Evolutionary conservation across 2,113 vertebrate species (phyloP).

Genomic region (Thomomys bottae): DNA sequence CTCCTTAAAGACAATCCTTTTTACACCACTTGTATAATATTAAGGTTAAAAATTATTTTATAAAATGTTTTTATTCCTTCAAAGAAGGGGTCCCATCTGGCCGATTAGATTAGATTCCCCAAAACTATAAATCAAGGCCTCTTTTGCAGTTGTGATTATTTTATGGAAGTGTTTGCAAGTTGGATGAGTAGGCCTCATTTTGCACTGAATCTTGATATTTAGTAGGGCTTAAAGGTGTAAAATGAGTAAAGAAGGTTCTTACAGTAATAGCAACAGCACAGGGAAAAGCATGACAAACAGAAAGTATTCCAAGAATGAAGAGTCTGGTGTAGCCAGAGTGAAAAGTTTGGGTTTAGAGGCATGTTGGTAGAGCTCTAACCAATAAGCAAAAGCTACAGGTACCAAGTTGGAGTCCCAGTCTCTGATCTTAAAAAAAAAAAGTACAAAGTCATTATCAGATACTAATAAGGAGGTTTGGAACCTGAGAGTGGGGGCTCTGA

Average conservation of each 20-base stretch:
- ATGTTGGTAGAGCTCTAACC: no score
- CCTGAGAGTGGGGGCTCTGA: not conserved
- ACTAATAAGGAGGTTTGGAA: not conserved
- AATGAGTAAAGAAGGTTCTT: not conserved
- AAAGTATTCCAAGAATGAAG: no score
- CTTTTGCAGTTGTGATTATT: not conserved
- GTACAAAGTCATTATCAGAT: not conserved
- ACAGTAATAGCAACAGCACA: fast-evolving
- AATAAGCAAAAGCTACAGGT: no score
- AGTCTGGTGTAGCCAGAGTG: not conserved
- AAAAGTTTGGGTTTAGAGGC: not conserved
- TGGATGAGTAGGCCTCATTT: not conserved
- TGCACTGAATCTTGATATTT: not conserved
- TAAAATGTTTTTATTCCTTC: no score
- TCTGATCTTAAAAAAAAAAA: no score
- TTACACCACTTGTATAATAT: not conserved
- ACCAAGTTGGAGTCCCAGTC: no score
- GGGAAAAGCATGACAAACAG: not conserved
- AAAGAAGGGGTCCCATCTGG: no score
- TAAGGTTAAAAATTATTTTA: no score
- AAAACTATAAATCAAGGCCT: not conserved
- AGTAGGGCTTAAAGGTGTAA: not conserved
- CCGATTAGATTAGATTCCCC: not conserved
- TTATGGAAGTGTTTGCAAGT: not conserved
- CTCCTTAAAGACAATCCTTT: not conserved